These are phyloP conservation scores for Chaetogeoica ovagalla DNA, from an alignment of 2,888 invertebrate genomes.

Conservation along the genomic window DNA sequence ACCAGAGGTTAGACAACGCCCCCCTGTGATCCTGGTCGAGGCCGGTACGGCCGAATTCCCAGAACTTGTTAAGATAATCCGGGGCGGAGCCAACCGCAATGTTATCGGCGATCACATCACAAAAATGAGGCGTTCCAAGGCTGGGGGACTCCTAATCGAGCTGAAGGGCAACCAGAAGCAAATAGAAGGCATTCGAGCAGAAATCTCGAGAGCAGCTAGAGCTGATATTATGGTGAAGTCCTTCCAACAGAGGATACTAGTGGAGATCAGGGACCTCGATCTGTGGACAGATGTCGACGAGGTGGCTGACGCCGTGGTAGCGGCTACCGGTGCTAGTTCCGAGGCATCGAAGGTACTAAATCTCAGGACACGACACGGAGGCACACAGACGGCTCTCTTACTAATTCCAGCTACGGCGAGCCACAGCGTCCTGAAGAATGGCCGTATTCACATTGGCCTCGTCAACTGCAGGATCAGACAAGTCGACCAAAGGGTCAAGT, in stretches of 20 bases:
- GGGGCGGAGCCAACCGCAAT: neutral
- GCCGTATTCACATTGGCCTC: neutral
- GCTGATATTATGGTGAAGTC: neutral
- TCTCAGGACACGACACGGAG: neutral
- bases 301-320: neutral
- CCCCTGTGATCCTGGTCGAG: neutral
- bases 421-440: neutral
- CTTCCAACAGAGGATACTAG: neutral
- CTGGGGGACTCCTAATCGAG: neutral
- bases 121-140: neutral
- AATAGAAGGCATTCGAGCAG: neutral
- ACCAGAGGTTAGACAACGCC: neutral
- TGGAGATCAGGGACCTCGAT: constrained; percentile 8
- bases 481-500: neutral
- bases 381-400: neutral
- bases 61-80: neutral
- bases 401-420: neutral
- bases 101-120: neutral
- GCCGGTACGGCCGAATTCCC: neutral
- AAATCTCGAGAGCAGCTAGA: neutral
- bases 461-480: neutral
- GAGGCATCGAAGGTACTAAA: neutral
- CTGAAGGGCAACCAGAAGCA: neutral
- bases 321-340: neutral
- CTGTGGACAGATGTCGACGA: neutral